Base-by-base conservation (phyloP, 2,113 vertebrate species). In the Salvelinus namaycush region DNA sequence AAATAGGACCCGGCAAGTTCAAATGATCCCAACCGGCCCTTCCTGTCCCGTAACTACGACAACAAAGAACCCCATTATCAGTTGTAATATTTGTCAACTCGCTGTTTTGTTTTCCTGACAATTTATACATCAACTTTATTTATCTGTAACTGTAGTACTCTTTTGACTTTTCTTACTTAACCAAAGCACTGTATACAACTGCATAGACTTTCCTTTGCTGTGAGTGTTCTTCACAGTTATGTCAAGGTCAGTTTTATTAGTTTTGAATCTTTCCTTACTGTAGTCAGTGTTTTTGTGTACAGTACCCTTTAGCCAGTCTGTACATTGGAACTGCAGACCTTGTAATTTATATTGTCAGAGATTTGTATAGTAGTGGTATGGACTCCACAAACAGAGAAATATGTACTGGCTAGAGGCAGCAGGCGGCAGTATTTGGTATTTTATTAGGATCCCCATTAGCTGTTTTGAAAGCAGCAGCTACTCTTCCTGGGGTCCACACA, bases 1-100 rank as follows among this genome's bases (percentile, higher is more conserved):
- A 82, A 89, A 85, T 74, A 54, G 80, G 81, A 81, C 77, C 57
- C 20, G 44, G 79, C 80, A 79, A 80, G 76, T 85, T 80, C 12
- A 71, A 81, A 74, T 81, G 81, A 73, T 79, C 34, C 68, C 59
- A 76, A 34, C 68, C 1, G 12, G 29, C 79, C n/a, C 13, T 31
- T 22, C 72, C n/a, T 67, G 76, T 67, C 57, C 78, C 70, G 80
- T 76, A 86, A 83, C 77, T 20, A 74, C 11, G 5, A 70, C 18
- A 76, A 68, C 72, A 82, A 83, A 76, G 48, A 73, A 39, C 48
- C 72, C 48, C 18, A 82, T 81, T 82, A 79, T 83, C 49, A 79
- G 24, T 76, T 29, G 64, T 60, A 49, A 73, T 34, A 59, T 70
- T 72, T 71, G 59, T 29, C 22, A 51, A 62, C 48, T 51, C 13